Conservation (phyloP, 1,140 invertebrate species). For the Drosophila lini region DNA sequence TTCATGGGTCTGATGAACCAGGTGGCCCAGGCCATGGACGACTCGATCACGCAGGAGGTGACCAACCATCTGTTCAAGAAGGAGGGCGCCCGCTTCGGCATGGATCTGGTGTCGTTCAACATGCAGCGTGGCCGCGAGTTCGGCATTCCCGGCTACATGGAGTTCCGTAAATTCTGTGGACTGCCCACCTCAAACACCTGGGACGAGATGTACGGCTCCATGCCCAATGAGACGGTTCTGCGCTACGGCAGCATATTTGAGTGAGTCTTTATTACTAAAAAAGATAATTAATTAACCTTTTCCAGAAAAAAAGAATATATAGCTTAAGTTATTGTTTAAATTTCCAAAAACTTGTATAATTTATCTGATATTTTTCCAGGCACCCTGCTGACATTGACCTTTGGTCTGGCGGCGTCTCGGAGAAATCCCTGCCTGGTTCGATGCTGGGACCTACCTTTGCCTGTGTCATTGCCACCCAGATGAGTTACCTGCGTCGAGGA, state of each 20-base stretch:
- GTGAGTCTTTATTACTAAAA: too few species aligned
- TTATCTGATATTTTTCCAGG: slow-evolving; percentile 77
- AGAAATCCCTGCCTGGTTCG: slow-evolving; percentile 92
- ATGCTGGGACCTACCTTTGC: slow-evolving; percentile 98
- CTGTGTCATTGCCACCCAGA: slow-evolving; percentile 98
- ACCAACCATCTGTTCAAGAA: slow-evolving; percentile 97
- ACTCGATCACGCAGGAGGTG: slow-evolving; percentile 96
- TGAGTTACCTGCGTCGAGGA: slow-evolving; percentile 94
- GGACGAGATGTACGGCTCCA: slow-evolving; percentile 93
- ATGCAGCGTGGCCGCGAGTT: slow-evolving; percentile 97
- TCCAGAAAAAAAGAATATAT: not conserved
- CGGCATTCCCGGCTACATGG: slow-evolving; percentile 96
- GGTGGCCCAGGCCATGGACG: slow-evolving; percentile 97
- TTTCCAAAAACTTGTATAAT: not conserved
- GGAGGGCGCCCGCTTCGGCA: slow-evolving; percentile 92
- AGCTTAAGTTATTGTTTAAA: not conserved
- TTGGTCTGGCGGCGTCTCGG: slow-evolving; percentile 97
- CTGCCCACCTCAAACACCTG: slow-evolving; percentile 92
- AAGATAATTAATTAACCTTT: not conserved
- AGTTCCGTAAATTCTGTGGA: slow-evolving; percentile 96
- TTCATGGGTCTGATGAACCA: slow-evolving; percentile 97
- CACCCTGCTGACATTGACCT: slow-evolving; percentile 95
- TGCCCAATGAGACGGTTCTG: slow-evolving; percentile 94
- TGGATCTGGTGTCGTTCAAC: slow-evolving; percentile 97
- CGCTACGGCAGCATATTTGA: slow-evolving; percentile 91